Evolutionary conservation across 1,140 invertebrate genomes (phyloP).

Genomic region (Oscheius sp.): DNA sequence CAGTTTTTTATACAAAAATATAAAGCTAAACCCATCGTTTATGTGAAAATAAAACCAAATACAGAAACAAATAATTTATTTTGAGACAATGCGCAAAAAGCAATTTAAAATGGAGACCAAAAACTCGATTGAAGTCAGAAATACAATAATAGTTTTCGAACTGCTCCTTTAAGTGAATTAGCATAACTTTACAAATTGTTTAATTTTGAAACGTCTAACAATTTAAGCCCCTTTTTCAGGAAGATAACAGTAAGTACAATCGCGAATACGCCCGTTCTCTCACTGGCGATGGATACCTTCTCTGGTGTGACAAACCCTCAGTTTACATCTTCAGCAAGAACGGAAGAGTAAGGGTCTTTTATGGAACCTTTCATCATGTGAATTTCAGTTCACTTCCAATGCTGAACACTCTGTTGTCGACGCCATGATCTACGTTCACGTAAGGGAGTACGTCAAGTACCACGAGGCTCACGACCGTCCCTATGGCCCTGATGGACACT

Average conservation of each 20-base stretch:
- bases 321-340: constrained; percentile 46
- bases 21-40: too few relatives aligned
- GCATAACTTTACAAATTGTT: not conserved
- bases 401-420: constrained; percentile 47
- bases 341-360: constrained; percentile 34
- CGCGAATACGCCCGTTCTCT: constrained; percentile 41
- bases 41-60: too few relatives aligned
- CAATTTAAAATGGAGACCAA: too few relatives aligned
- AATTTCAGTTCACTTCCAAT: constrained; percentile 41
- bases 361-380: not conserved
- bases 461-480: constrained; percentile 37
- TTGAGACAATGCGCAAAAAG: too few relatives aligned
- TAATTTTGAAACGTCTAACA: not conserved
- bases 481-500: constrained; percentile 45
- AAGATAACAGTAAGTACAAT: constrained; percentile 33
- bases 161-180: not conserved
- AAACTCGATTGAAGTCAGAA: too few relatives aligned
- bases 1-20: too few relatives aligned
- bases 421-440: constrained; percentile 47
- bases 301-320: constrained; percentile 48
- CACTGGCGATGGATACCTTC: constrained; percentile 41
- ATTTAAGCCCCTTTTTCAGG: not conserved
- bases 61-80: too few relatives aligned
- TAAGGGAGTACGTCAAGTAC: constrained; percentile 49
- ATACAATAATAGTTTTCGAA: too few relatives aligned